Evolutionary conservation across 2,113 vertebrate species (phyloP), one percentile per base, ranked within the genome.

Genomic region (Alces alces): DNA sequence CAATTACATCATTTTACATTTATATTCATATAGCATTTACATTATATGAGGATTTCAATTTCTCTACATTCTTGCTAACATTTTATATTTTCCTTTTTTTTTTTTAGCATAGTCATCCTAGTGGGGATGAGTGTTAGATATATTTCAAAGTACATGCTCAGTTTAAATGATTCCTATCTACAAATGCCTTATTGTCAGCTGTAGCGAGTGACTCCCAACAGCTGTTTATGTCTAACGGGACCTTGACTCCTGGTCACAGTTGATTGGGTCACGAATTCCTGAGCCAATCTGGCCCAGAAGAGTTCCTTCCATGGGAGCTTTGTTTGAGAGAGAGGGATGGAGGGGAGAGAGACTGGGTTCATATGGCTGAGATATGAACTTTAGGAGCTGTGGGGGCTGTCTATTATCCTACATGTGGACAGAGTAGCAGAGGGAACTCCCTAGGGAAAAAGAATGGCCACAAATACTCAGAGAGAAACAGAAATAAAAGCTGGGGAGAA

Each of bases 11-110:
- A 66, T 95, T 89, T 55, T 86, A 73, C 73, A 80, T 91, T 50
- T 79, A 39, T 89, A 82, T 66, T 90, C 88, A 43, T 30, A 43
- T 78, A 60, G 30, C 89, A 76, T 96, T 91, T 91, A 76, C 3
- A 82, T 93, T 92, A 36, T 27, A 50, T 45, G 39, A 86, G 60
- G 66, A 33, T 89, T 89, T 17, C 13, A 83, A 70, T 55, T 95
- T 97, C 76, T 93, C 87, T 12, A 84, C 76, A 94, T 96, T 80
- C 58, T 96, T 97, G 90, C 79, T 73, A 97, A 89, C 61, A 89
- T 70, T 82, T 97, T 28, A 88, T 76, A 95, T 88, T 97, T 85
- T 93, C 36, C 27, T 5, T 85, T 28, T 52, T 64, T 94, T 58
- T 86, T 87, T 60, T 93, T 25, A 73, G 50, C 39, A 58, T 93